These are phyloP conservation scores for Ormyrus labotus DNA, from an alignment of 2,888 invertebrate species.

Conservation along the genomic window DNA sequence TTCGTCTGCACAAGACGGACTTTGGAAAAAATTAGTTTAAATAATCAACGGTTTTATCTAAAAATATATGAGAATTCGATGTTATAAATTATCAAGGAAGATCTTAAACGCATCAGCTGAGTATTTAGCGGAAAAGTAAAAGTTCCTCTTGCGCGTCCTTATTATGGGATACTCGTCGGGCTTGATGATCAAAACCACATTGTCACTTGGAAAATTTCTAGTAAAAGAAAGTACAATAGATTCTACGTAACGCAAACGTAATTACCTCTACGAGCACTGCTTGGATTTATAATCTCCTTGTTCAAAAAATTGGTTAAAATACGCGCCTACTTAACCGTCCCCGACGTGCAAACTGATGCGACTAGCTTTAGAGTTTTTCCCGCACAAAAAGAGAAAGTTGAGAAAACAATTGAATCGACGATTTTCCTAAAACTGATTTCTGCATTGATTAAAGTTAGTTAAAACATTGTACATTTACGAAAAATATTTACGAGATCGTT, in stretches of 20 bases:
- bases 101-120: neutral
- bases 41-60: neutral
- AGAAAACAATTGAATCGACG: slow-evolving; percentile 16
- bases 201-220: slow-evolving; percentile 38
- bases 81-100: slow-evolving; percentile 13
- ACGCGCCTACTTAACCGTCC: neutral
- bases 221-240: slow-evolving; percentile 41
- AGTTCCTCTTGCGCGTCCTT: neutral
- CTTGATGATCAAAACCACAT: slow-evolving; percentile 33
- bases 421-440: slow-evolving; percentile 16
- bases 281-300: slow-evolving; percentile 28
- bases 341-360: neutral
- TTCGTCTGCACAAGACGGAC: too few species aligned
- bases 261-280: slow-evolving; percentile 17
- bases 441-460: slow-evolving; percentile 13
- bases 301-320: slow-evolving; percentile 17
- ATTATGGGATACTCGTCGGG: slow-evolving; percentile 7
- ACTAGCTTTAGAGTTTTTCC: neutral
- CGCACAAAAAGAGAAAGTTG: slow-evolving; percentile 24
- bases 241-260: slow-evolving; percentile 16
- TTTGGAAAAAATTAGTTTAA: too few species aligned
- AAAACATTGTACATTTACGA: neutral
- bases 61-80: slow-evolving; percentile 10
- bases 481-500: too few species aligned
- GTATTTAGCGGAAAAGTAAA: slow-evolving; percentile 32